Evolutionary conservation across 2,888 invertebrate genomes (phyloP).

Genomic region (Cabera pusaria): DNA sequence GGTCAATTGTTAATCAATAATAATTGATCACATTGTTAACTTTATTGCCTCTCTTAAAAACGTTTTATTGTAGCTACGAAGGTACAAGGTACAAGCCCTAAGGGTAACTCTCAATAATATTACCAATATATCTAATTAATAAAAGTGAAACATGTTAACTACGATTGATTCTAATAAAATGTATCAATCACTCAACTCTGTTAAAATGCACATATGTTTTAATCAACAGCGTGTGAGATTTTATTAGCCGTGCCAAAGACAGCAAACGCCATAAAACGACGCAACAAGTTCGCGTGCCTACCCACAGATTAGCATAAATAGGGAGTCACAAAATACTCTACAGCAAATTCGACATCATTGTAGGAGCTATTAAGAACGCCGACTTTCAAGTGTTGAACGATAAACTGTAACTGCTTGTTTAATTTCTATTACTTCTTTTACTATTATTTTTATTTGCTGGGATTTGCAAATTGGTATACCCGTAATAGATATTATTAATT

Average conservation of each 20-base stretch:
- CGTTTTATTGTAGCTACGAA: too few species aligned
- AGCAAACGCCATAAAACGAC: conserved; percentile 37
- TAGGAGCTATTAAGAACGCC: conserved; percentile 37
- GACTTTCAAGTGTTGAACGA: conserved; percentile 18
- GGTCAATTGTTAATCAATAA: too few species aligned
- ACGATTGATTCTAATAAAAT: too few species aligned
- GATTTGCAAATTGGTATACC: conserved; percentile 4
- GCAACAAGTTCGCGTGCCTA: conserved; percentile 78
- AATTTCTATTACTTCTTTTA: too few species aligned
- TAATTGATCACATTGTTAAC: too few species aligned
- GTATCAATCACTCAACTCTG: too few species aligned
- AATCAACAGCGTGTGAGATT: conserved; percentile 1
- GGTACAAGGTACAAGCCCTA: too few species aligned
- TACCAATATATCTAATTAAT: too few species aligned
- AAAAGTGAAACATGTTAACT: too few species aligned
- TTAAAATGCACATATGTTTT: not conserved
- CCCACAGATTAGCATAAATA: conserved; percentile 63
- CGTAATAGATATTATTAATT: too few species aligned
- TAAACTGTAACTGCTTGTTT: conserved; percentile 13
- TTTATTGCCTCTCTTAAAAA: too few species aligned
- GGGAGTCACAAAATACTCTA: conserved; percentile 48
- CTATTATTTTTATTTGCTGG: not conserved
- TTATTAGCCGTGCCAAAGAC: conserved; percentile 21
- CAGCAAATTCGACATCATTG: conserved; percentile 39
- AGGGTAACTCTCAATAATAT: too few species aligned